These are phyloP conservation scores for Lepidochitona cinerea DNA, from an alignment of 2,888 invertebrate species.

Conservation along the genomic window DNA sequence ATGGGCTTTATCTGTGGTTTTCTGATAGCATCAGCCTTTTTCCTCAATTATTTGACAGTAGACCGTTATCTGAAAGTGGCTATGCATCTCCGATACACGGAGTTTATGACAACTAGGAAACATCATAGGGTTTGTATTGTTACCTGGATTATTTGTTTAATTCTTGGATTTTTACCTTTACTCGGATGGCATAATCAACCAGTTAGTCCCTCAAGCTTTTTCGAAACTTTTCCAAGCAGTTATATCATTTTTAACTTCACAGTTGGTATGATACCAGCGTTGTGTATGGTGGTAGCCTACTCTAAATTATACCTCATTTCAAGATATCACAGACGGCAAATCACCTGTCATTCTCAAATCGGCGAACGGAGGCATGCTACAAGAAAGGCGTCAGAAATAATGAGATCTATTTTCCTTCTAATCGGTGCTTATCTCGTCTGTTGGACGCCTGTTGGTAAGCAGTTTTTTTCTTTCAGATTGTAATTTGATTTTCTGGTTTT, in stretches of 20 bases:
- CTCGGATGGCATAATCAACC: conserved; percentile 28
- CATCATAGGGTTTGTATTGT: background rate
- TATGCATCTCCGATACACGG: conserved; percentile 16
- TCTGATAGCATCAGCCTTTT: conserved; percentile 20
- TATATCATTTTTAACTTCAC: conserved; percentile 9
- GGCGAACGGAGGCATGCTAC: background rate
- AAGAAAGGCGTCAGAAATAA: background rate
- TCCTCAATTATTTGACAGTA: conserved; percentile 14
- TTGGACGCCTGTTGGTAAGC: conserved; percentile 23
- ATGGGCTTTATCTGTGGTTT: background rate
- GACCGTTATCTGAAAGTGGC: conserved; percentile 27
- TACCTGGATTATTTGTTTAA: conserved; percentile 16
- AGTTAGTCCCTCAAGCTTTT: background rate
- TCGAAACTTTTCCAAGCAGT: background rate
- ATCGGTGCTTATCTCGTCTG: conserved; percentile 26
- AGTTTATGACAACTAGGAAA: conserved; percentile 11
- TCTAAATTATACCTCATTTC: conserved; percentile 8
- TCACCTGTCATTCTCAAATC: background rate
- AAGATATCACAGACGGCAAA: background rate
- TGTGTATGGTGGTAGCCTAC: conserved; percentile 17
- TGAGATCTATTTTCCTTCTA: conserved; percentile 17
- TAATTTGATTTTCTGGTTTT: too few relatives aligned
- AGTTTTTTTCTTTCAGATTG: too few relatives aligned
- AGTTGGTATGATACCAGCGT: conserved; percentile 1
- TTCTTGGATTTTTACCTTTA: conserved; percentile 23